phyloP scores from a whole-genome alignment of 2,113 vertebrate genomes.

The Pachyramphus minor region DNA sequence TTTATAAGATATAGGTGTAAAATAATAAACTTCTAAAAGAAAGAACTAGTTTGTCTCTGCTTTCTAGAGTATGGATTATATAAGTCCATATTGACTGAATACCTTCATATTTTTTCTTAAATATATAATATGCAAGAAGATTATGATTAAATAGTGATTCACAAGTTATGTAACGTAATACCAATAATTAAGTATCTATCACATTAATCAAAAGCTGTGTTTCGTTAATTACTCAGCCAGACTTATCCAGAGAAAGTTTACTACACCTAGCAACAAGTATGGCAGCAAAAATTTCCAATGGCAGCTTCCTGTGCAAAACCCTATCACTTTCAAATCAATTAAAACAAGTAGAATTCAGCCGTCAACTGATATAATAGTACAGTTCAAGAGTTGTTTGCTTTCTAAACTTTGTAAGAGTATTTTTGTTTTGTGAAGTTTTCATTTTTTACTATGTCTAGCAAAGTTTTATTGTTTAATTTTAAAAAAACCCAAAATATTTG shows the following conservation, averaged over 20 bases:
- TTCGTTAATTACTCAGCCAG: neutral
- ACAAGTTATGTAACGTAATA: neutral
- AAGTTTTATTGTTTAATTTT: neutral
- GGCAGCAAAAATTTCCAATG: neutral
- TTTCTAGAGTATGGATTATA: neutral
- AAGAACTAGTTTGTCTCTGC: neutral
- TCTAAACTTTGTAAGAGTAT: neutral
- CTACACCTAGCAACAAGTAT: neutral
- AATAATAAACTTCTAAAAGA: neutral
- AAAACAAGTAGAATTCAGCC: neutral
- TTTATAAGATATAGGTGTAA: neutral
- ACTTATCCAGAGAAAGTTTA: neutral
- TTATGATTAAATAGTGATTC: neutral
- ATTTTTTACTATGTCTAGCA: neutral
- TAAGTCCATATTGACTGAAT: neutral
- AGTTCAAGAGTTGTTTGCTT: neutral
- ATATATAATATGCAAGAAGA: neutral
- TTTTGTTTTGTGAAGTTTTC: neutral
- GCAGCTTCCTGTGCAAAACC: neutral
- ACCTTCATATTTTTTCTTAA: neutral
- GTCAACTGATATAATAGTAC: neutral
- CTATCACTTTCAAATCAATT: neutral
- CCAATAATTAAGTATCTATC: neutral
- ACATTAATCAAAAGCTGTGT: neutral
- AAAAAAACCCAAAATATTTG: neutral